Conservation (phyloP, 2,888 invertebrate species). For the Adineta ricciae region DNA sequence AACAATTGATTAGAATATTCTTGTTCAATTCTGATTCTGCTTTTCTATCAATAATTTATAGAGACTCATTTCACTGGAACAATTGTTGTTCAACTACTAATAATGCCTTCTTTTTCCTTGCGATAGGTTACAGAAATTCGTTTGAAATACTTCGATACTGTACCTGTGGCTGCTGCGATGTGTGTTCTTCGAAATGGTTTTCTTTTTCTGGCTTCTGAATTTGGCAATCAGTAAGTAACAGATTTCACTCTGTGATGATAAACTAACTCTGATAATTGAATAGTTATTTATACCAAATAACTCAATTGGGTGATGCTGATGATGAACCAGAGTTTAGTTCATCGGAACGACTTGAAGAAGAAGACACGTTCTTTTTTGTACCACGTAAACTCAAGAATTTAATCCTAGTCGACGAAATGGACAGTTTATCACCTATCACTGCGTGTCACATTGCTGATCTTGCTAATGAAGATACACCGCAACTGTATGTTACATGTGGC, state of each 20-base stretch:
- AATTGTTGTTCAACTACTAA: too few relatives aligned
- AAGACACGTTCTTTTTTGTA: slow-evolving; percentile 96
- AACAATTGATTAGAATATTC: background rate
- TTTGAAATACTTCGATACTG: slow-evolving; percentile 96
- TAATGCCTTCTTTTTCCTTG: slow-evolving; percentile 22
- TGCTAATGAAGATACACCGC: slow-evolving; percentile 96
- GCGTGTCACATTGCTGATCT: slow-evolving; percentile 58
- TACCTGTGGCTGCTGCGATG: slow-evolving; percentile 88
- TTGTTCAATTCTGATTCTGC: background rate
- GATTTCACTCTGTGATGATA: too few relatives aligned
- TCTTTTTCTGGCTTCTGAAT: slow-evolving; percentile 91
- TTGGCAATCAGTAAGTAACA: slow-evolving; percentile 94
- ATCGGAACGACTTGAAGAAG: slow-evolving; percentile 92
- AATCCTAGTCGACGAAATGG: slow-evolving; percentile 88
- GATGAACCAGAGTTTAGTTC: slow-evolving; percentile 97
- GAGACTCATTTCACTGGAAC: too few relatives aligned
- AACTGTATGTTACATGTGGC: slow-evolving; percentile 88
- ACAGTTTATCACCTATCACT: slow-evolving; percentile 83
- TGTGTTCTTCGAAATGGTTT: slow-evolving; percentile 97
- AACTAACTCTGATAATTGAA: too few relatives aligned
- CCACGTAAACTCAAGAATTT: slow-evolving; percentile 83
- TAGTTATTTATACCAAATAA: slow-evolving; percentile 92
- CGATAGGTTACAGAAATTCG: slow-evolving; percentile 88
- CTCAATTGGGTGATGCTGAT: slow-evolving; percentile 96
- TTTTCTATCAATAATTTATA: background rate